Conservation (phyloP, 2,888 invertebrate genomes). For the Eurytoma californica region DNA sequence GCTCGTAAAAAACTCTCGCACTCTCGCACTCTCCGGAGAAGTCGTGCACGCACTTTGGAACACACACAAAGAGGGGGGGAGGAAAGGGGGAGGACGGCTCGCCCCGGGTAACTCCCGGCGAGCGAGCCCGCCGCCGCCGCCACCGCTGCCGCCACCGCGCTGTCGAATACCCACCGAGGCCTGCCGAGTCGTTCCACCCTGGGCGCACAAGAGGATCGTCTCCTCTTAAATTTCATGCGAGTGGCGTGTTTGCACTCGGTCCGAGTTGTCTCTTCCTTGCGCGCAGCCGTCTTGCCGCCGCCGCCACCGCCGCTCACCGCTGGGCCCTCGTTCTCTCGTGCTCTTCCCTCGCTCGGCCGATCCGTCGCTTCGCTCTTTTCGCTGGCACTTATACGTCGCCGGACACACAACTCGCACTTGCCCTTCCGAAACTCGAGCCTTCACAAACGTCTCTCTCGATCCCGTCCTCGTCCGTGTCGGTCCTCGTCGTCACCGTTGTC, state of each 20-base stretch:
- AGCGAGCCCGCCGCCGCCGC: too few species aligned
- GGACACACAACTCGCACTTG: constrained; percentile 8
- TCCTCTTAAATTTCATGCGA: constrained; percentile 65
- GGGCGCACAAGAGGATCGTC: constrained; percentile 46
- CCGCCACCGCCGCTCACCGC: neutral
- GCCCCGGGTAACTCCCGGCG: too few species aligned
- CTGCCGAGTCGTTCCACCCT: constrained; percentile 59
- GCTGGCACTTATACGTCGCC: too few species aligned
- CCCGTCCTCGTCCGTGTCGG: constrained; percentile 55
- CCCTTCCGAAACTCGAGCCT: neutral
- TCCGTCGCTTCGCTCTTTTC: neutral
- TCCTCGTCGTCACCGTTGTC: constrained; percentile 55
- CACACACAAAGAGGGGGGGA: too few species aligned
- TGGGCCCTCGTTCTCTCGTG: constrained; percentile 13
- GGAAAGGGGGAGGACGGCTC: too few species aligned
- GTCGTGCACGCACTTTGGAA: too few species aligned
- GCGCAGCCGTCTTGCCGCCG: constrained; percentile 37
- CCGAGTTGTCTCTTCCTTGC: constrained; percentile 31
- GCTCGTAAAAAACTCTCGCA: neutral
- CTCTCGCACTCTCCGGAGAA: neutral
- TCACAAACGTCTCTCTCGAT: neutral
- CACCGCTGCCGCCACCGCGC: too few species aligned
- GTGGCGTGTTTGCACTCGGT: constrained; percentile 45
- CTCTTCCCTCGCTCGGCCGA: neutral
- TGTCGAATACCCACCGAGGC: constrained; percentile 14